Evolutionary conservation across 2,888 invertebrate species (phyloP), one percentile per base, ranked within the genome.

Genomic region (Phortica magna): DNA sequence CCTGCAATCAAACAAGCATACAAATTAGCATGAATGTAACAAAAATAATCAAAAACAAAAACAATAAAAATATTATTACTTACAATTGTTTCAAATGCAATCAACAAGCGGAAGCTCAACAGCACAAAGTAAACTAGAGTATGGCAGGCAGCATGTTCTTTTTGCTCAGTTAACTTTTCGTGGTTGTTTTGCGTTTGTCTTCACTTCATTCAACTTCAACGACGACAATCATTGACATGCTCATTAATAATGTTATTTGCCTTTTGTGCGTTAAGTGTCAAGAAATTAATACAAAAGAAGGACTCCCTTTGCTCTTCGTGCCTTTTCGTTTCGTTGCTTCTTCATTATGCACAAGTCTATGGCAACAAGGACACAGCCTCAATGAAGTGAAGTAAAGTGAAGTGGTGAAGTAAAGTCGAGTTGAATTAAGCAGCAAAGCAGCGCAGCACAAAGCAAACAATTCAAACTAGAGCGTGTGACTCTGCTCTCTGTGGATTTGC

Each of bases 211-310:
- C 31, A 31, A 31, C 31, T 31, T n/a, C n/a, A n/a, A 31, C 31
- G 31, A 87, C 74, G 87, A 77, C 79, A 74, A 87, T 85, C 85
- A 85, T 85, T 85, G 85, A 85, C 85, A 85, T 85, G 85, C 88
- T 88, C 85, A 85, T 85, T 85, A 85, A 85, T 85, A 85, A 85
- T 88, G 85, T 85, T 87, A 85, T 85, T 61, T 85, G 88, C 85
- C 85, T 85, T 85, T 85, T 88, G 85, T 88, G 85, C 88, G 88
- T 88, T 85, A 85, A 85, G 85, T 85, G 85, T 85, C 85, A 85
- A 85, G 80, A 88, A 85, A 88, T 88, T 83, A 87, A 84, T 82
- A 88, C 87, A 88, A 85, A 83, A 81, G 88, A 83, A 81, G 88
- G 81, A 81, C 77, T 12, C 31, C 4, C 64, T 64, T 64, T 48